Percentiles rank a stretch among this genome's conserved stretches.
Conservation (phyloP, 2,888 invertebrate genomes). For the Cosmia trapezina region DNA sequence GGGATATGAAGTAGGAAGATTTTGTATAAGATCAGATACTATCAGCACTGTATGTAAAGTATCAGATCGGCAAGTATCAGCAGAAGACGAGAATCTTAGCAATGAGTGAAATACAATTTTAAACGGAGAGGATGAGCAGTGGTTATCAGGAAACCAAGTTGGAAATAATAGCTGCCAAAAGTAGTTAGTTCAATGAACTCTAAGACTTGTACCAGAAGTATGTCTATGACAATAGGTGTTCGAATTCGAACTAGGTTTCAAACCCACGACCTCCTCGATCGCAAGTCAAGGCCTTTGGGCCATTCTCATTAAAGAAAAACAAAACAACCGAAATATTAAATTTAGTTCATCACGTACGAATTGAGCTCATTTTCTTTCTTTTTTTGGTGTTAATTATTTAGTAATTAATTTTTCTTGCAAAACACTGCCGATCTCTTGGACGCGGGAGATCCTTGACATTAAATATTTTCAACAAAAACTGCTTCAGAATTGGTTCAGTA, state of each 20-base stretch:
- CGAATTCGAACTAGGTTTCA: slow-evolving; percentile 31
- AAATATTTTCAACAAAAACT: slow-evolving; percentile 33
- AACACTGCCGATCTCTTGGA: slow-evolving; percentile 20
- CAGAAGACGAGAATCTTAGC: neutral
- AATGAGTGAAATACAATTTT: no score
- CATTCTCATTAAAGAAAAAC: slow-evolving; percentile 10
- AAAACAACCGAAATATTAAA: slow-evolving; percentile 19
- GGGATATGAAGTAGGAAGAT: neutral
- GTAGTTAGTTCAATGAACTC: slow-evolving; percentile 24
- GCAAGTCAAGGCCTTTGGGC: slow-evolving; percentile 33
- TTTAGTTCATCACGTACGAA: slow-evolving; percentile 39
- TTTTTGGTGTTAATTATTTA: slow-evolving; percentile 28
- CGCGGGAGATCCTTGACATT: slow-evolving; percentile 37
- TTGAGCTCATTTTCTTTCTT: slow-evolving; percentile 23
- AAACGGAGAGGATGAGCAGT: neutral
- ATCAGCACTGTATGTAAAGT: neutral
- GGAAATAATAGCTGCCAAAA: neutral
- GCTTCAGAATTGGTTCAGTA: slow-evolving; percentile 12
- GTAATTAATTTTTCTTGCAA: slow-evolving; percentile 47
- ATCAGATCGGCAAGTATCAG: neutral
- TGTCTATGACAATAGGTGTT: slow-evolving; percentile 25
- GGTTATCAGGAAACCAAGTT: neutral
- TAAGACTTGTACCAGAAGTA: neutral
- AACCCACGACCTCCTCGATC: slow-evolving; percentile 35
- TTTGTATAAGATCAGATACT: neutral